phyloP scores from a whole-genome alignment of 2,113 vertebrate species.

The Naja naja region DNA sequence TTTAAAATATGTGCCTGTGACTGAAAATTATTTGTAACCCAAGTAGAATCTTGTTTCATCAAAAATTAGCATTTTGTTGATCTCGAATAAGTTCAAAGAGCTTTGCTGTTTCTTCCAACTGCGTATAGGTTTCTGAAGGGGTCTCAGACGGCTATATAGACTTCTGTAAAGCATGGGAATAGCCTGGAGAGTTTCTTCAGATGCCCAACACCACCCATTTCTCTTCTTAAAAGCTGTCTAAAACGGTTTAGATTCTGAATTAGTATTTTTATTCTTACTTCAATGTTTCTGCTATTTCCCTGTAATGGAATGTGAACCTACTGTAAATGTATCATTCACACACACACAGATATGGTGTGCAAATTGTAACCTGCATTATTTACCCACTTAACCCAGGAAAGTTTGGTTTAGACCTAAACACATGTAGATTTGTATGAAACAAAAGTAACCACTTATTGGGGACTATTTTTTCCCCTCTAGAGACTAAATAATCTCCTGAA shows the following conservation, averaged over 20 bases:
- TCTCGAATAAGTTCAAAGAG: not conserved
- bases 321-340: not conserved
- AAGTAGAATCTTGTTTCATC: conserved; percentile 3
- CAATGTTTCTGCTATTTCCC: not conserved
- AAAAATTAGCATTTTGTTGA: conserved; percentile 4
- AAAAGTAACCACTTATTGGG: not conserved
- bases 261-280: conserved; percentile 11
- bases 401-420: not conserved
- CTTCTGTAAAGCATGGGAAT: not conserved
- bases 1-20: not conserved
- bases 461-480: not conserved
- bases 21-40: not conserved
- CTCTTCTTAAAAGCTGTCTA: not conserved
- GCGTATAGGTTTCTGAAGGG: not conserved
- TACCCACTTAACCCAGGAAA: not conserved
- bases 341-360: not conserved
- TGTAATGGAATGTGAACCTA: not conserved
- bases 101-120: not conserved
- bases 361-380: not conserved
- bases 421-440: not conserved
- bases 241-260: not conserved
- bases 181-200: conserved; percentile 13
- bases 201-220: not conserved
- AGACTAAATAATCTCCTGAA: not conserved
- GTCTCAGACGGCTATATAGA: not conserved